Conservation (phyloP, 2,888 invertebrate species). For the Epinotia bilunana region DNA sequence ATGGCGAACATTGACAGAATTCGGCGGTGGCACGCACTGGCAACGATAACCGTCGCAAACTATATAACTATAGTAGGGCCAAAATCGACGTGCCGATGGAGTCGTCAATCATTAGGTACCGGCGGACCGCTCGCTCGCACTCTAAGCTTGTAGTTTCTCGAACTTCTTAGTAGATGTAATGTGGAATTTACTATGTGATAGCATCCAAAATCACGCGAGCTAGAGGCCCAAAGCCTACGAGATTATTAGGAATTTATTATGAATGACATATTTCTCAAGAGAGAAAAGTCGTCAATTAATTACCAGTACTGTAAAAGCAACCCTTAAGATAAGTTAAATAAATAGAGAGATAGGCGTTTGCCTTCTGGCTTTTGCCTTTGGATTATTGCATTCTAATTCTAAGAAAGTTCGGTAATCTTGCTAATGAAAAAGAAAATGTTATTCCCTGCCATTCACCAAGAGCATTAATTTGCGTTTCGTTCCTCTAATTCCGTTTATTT, state of each 20-base stretch:
- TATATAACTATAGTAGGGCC: neutral
- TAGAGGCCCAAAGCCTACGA: no score
- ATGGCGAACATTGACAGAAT: slow-evolving; percentile 6
- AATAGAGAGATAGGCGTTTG: neutral
- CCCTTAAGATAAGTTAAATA: neutral
- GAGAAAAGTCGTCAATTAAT: neutral
- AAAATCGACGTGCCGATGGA: no score
- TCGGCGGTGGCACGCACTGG: slow-evolving; percentile 16
- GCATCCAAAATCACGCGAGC: no score
- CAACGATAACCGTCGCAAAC: neutral
- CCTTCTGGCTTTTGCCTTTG: neutral
- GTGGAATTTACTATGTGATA: no score
- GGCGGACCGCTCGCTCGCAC: no score
- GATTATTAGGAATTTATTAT: no score
- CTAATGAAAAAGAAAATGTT: slow-evolving; percentile 27
- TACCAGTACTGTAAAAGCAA: neutral
- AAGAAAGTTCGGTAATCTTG: slow-evolving; percentile 3
- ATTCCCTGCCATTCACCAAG: slow-evolving; percentile 19
- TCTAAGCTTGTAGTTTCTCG: no score
- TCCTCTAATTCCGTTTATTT: slow-evolving; percentile 41
- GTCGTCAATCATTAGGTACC: no score
- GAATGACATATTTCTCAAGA: neutral
- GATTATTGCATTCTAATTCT: slow-evolving; percentile 1
- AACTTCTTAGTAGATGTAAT: no score
- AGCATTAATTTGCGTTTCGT: slow-evolving; percentile 37